Conservation (phyloP, 2,888 invertebrate species). For the Sinhomidia bicolor region DNA sequence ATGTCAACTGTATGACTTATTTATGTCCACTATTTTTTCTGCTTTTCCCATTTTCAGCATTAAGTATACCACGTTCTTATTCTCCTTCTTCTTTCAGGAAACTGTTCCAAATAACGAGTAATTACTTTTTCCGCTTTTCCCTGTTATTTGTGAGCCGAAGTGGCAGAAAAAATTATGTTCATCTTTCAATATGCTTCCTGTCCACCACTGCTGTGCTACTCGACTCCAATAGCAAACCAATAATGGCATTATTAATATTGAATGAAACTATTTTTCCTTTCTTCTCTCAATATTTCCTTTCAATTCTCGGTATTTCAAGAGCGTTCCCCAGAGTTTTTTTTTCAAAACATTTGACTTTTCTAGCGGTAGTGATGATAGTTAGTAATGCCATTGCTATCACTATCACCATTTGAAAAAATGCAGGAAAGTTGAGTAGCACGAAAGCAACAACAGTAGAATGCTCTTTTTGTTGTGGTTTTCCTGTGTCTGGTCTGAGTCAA, state of each 20-base stretch:
- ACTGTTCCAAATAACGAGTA: constrained; percentile 44
- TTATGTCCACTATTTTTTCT: constrained; percentile 48
- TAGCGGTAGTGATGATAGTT: not conserved
- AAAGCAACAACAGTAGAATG: not conserved
- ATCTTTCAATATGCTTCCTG: constrained; percentile 18
- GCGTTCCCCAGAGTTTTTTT: constrained; percentile 50
- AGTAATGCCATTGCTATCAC: not conserved
- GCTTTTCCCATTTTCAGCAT: not conserved
- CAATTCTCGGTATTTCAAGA: constrained; percentile 38
- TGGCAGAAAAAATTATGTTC: constrained; percentile 10
- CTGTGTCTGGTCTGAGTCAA: not conserved
- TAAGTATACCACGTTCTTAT: constrained; percentile 20
- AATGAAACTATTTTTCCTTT: constrained; percentile 31
- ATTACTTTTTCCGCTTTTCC: constrained; percentile 43
- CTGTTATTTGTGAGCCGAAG: constrained; percentile 15
- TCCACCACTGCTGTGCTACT: not conserved
- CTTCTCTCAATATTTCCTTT: not conserved
- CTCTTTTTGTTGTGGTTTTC: constrained; percentile 23
- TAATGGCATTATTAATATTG: constrained; percentile 58
- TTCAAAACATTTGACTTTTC: constrained; percentile 62
- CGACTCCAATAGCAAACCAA: constrained; percentile 60
- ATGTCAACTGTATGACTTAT: constrained; percentile 76
- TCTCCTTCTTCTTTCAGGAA: constrained; percentile 47
- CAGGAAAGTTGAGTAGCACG: not conserved
- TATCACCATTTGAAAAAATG: not conserved